phyloP scores from a whole-genome alignment of 2,888 invertebrate genomes.

The Neocrepidodera transversa region DNA sequence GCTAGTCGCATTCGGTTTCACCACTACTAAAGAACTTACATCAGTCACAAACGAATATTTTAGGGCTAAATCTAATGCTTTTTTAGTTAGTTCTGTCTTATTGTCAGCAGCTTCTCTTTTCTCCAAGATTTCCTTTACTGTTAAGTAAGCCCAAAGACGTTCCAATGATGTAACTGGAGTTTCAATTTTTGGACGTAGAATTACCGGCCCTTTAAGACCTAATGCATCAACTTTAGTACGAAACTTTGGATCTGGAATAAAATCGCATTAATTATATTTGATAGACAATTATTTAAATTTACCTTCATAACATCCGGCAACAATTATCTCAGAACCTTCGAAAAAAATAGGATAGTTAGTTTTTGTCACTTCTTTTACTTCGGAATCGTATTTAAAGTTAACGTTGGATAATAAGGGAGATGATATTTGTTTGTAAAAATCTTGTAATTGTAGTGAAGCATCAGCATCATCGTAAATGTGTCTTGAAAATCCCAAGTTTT shows the following conservation, averaged over 20 bases:
- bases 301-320: constrained; percentile 61
- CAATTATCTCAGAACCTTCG: constrained; percentile 69
- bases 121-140: constrained; percentile 68
- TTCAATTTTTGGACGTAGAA: constrained; percentile 42
- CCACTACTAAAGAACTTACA: constrained; percentile 71
- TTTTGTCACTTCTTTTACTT: constrained; percentile 63
- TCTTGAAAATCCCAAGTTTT: constrained; percentile 70
- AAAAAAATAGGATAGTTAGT: constrained; percentile 67
- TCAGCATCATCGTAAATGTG: constrained; percentile 74
- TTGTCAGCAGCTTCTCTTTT: constrained; percentile 49
- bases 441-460: constrained; percentile 68
- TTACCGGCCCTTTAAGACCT: constrained; percentile 44
- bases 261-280: too few species aligned
- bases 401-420: constrained; percentile 71
- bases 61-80: constrained; percentile 65
- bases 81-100: constrained; percentile 58
- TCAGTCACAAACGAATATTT: constrained; percentile 69
- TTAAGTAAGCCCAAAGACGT: constrained; percentile 69
- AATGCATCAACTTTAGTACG: neutral
- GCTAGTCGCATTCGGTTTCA: constrained; percentile 65
- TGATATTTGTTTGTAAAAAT: constrained; percentile 71
- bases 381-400: constrained; percentile 68
- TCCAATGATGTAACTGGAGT: constrained; percentile 46
- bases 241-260: constrained; percentile 11
- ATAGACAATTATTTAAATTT: neutral